A percentile compares a stretch with the other conserved stretches of the same genome.
phyloP scores from a whole-genome alignment of 1,140 invertebrate genomes.

The Solenopsis fugax region DNA sequence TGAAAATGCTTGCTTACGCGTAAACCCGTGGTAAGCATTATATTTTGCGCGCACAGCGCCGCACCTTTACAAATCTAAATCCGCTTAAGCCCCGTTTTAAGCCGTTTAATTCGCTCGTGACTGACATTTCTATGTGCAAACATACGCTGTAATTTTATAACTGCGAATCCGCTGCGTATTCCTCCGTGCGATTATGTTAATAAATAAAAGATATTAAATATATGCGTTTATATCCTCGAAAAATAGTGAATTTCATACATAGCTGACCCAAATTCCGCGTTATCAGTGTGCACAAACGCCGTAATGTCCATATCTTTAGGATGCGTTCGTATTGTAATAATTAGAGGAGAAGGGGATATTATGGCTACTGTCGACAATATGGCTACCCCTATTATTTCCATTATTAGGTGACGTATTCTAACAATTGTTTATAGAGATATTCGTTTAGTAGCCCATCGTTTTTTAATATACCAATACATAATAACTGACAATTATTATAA shows the following conservation, averaged over 20 bases:
- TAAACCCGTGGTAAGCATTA: slow-evolving; percentile 26
- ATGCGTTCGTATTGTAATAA: background rate
- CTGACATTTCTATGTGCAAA: slow-evolving; percentile 46
- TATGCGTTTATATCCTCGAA: slow-evolving; percentile 8
- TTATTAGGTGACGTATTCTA: too few species aligned
- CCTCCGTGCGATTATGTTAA: slow-evolving; percentile 43
- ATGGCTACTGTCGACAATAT: too few species aligned
- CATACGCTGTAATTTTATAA: slow-evolving; percentile 41
- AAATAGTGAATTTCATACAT: slow-evolving; percentile 4
- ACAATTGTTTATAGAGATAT: too few species aligned
- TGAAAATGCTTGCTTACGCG: slow-evolving; percentile 46
- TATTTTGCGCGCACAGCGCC: slow-evolving; percentile 12
- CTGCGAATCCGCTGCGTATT: background rate
- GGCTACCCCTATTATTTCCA: too few species aligned
- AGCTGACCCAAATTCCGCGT: background rate
- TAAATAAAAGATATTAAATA: slow-evolving; percentile 62
- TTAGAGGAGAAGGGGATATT: too few species aligned
- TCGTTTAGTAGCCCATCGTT: too few species aligned
- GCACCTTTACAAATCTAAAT: slow-evolving; percentile 51
- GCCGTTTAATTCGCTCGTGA: slow-evolving; percentile 60
- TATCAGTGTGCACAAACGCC: background rate
- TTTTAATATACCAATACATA: too few species aligned
- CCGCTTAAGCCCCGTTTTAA: slow-evolving; percentile 51
- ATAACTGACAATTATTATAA: too few species aligned
- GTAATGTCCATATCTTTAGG: background rate